Percentiles rank a stretch among this genome's conserved stretches.
Evolutionary conservation across 2,113 vertebrate genomes (phyloP).

Genomic region (Centropristis striata): DNA sequence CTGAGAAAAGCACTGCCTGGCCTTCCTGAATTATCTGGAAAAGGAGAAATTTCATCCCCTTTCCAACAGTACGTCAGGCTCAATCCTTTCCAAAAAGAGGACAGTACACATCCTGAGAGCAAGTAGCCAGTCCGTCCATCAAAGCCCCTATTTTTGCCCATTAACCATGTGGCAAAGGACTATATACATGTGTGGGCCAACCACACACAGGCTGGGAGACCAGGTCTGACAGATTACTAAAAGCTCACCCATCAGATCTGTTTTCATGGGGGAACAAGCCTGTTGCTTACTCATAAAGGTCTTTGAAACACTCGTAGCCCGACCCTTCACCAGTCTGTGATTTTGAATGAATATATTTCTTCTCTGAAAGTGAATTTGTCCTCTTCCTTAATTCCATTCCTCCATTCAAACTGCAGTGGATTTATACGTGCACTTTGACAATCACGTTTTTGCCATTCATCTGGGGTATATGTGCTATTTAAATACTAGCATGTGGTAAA

Average conservation of each 20-base stretch:
- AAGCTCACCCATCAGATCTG: neutral
- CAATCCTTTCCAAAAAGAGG: neutral
- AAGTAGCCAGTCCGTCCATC: neutral
- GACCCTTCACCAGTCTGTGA: neutral
- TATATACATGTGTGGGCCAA: neutral
- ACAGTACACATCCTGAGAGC: neutral
- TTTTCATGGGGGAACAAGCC: neutral
- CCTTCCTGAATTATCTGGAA: neutral
- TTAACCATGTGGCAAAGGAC: neutral
- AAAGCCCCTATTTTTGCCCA: neutral
- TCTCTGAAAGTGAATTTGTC: neutral
- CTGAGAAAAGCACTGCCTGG: neutral
- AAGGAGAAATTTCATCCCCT: conserved; percentile 1
- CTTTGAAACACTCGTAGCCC: neutral
- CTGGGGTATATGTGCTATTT: neutral
- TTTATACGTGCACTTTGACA: neutral
- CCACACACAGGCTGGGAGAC: neutral
- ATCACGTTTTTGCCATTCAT: neutral
- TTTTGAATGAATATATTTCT: neutral
- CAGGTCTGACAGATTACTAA: neutral
- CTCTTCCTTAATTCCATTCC: neutral
- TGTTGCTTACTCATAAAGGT: neutral
- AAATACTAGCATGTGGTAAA: neutral
- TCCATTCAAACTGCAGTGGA: neutral
- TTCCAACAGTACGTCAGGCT: neutral